Conservation (phyloP, 2,113 vertebrate species). For the Xiphorhynchus elegans region DNA sequence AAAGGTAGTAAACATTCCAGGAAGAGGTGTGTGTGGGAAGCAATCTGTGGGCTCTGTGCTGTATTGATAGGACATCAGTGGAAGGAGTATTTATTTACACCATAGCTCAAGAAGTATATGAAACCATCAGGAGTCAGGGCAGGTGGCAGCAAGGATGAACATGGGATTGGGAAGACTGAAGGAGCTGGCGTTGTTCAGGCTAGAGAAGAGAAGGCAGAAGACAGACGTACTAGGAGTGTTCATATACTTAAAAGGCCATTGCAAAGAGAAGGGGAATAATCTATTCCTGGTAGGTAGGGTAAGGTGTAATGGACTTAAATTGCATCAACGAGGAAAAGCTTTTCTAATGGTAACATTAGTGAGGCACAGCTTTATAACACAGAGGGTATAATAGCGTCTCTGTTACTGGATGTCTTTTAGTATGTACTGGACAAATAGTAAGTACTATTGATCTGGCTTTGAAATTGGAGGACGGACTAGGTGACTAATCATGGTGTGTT, state of each 20-base stretch:
- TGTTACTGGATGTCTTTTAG: slow-evolving; percentile 15
- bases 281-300: neutral
- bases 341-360: slow-evolving; percentile 47
- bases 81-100: neutral
- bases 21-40: neutral
- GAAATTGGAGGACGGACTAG: slow-evolving; percentile 1
- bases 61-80: neutral
- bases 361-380: slow-evolving; percentile 11
- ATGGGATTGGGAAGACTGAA: neutral
- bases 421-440: neutral
- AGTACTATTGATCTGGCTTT: slow-evolving; percentile 44
- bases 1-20: neutral
- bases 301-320: slow-evolving; percentile 46
- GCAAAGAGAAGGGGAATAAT: neutral
- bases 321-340: slow-evolving; percentile 21
- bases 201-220: neutral
- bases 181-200: neutral
- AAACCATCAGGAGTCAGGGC: neutral
- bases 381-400: neutral
- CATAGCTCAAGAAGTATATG: neutral
- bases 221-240: neutral
- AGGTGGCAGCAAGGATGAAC: neutral
- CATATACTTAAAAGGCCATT: neutral
- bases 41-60: neutral
- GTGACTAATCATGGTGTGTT: slow-evolving; percentile 6